Evolutionary conservation across 1,140 invertebrate species (phyloP), one percentile per base, ranked within the genome.

Genomic region (Venturia canescens): DNA sequence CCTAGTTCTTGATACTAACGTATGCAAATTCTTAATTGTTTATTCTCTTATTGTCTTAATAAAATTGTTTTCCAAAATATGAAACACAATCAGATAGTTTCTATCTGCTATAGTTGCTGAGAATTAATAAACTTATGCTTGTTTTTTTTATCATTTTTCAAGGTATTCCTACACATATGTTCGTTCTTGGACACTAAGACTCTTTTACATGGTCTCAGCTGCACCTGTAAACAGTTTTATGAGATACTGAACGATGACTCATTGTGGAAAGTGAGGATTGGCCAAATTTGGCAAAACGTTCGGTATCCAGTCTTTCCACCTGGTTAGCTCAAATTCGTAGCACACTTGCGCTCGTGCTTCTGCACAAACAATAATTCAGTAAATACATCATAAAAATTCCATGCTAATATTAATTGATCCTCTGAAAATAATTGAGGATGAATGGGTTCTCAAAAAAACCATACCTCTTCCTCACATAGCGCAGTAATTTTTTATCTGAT

Each of bases 81-180:
- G n/a, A n/a, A n/a, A n/a, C n/a, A n/a, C n/a, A n/a, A n/a, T n/a
- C n/a, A n/a, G n/a, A n/a, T n/a, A n/a, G n/a, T n/a, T n/a, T n/a
- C n/a, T n/a, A n/a, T n/a, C n/a, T n/a, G n/a, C n/a, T n/a, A n/a
- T n/a, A n/a, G n/a, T 26, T 29, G 23, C 13, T 66, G 9, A 7
- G 31, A 34, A 34, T 34, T 63, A 21, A 3, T 26, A 11, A 63
- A 63, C 53, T n/a, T n/a, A 57, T 57, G 9, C 53, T 18, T 21
- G n/a, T 69, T 69, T 31, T 69, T 69, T 18, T 69, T 69, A 16
- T 63, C 15, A 9, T 69, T 34, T 31, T 90, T 90, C 82, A 85
- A 92, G 89, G 83, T 91, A 83, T 87, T 91, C 34, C 80, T 91
- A 13, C 85, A 91, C 29, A 90, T 91, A 74, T 92, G 90, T 71